Percentiles rank a stretch among this genome's conserved stretches.
Conservation (phyloP, 2,888 invertebrate genomes). For the Troilus luridus region DNA sequence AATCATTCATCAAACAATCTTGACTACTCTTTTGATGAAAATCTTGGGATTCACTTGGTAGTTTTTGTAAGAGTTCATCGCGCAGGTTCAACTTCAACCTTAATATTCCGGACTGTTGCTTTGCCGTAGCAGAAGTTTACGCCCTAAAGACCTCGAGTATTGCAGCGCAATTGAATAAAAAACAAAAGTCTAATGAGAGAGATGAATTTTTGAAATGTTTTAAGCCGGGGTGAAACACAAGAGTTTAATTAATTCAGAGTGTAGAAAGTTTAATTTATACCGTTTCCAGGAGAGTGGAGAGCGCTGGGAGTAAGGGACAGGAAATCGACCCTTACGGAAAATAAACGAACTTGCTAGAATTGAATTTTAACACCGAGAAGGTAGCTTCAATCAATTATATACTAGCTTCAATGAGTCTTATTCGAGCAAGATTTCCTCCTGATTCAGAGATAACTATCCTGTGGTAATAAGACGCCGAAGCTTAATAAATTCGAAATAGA, state of each 20-base stretch:
- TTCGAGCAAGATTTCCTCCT: neutral
- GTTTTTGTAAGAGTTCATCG: neutral
- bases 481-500: neutral
- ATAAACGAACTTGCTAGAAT: conserved; percentile 42
- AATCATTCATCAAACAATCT: no score
- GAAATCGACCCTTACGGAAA: conserved; percentile 40
- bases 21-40: neutral
- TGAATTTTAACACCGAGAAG: conserved; percentile 45
- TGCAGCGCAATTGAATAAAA: conserved; percentile 27
- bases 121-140: neutral
- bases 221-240: conserved; percentile 40
- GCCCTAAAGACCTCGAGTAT: conserved; percentile 33
- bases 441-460: neutral
- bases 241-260: conserved; percentile 43
- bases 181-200: conserved; percentile 44
- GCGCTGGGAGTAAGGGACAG: neutral
- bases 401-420: neutral
- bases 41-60: neutral
- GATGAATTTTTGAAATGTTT: conserved; percentile 44
- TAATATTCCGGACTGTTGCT: neutral
- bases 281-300: neutral
- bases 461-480: neutral
- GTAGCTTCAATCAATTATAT: conserved; percentile 27
- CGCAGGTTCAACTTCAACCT: neutral
- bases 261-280: conserved; percentile 47